phyloP scores from a whole-genome alignment of 2,888 invertebrate genomes.

The Trilocha varians region DNA sequence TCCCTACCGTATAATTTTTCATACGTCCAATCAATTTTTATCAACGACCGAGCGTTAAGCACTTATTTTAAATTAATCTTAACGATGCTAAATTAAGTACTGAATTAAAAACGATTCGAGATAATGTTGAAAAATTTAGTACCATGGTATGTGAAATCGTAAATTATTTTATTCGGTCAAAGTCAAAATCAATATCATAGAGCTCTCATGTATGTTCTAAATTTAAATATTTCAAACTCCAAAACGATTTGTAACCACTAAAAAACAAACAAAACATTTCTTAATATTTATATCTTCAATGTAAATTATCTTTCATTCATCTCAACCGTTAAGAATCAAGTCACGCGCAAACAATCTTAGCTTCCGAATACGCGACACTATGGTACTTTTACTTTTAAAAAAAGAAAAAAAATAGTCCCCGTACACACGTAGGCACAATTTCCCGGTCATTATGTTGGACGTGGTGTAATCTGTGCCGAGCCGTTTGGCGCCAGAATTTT shows the following conservation, averaged over 20 bases:
- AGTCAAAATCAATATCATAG: no score
- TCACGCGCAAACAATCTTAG: constrained; percentile 34
- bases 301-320: constrained; percentile 27
- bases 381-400: constrained; percentile 56
- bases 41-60: not conserved
- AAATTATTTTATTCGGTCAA: not conserved
- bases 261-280: no score
- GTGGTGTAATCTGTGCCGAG: constrained; percentile 58
- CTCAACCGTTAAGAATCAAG: constrained; percentile 31
- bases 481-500: constrained; percentile 59
- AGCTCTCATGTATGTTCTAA: no score
- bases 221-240: not conserved
- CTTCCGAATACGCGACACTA: constrained; percentile 53
- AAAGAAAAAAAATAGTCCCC: constrained; percentile 30
- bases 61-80: not conserved
- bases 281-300: no score
- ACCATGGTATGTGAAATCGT: not conserved
- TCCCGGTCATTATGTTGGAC: constrained; percentile 57
- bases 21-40: not conserved
- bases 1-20: not conserved
- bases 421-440: constrained; percentile 57
- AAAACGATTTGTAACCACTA: no score
- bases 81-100: not conserved
- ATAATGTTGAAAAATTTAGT: not conserved
- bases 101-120: not conserved